Conservation (phyloP, 2,113 vertebrate genomes). For the Caranx ignobilis region DNA sequence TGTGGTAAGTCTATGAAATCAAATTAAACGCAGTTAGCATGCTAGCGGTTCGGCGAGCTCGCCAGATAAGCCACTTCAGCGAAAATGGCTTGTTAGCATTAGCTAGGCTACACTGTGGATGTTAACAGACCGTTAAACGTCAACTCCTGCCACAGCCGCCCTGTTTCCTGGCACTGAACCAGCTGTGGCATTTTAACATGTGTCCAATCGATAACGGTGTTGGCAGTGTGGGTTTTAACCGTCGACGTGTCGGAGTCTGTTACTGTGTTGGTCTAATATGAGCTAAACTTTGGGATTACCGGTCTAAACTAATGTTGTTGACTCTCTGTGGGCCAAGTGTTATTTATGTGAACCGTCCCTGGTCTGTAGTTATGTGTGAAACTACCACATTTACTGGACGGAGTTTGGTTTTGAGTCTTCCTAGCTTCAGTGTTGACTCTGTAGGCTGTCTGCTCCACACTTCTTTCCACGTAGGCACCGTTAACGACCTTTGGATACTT, state of each 20-base stretch:
- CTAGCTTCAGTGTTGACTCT: background rate
- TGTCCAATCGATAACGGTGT: too few species aligned
- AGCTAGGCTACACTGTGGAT: background rate
- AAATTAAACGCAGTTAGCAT: background rate
- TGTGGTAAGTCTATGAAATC: background rate
- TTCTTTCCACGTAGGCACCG: constrained; percentile 25
- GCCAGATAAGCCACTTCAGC: background rate
- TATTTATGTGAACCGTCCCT: too few species aligned
- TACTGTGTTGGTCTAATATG: background rate
- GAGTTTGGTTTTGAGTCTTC: background rate
- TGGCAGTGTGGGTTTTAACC: background rate
- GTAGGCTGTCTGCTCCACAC: background rate
- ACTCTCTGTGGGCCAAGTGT: too few species aligned
- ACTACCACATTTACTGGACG: background rate
- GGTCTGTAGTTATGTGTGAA: too few species aligned
- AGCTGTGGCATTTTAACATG: background rate
- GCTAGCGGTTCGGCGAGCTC: background rate
- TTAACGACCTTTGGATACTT: background rate
- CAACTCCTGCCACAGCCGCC: too few species aligned
- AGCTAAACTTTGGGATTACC: background rate
- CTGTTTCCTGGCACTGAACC: background rate
- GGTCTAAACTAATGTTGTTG: background rate
- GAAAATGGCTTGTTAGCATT: background rate
- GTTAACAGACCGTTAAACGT: background rate
- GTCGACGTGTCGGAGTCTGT: too few species aligned